Evolutionary conservation across 2,888 invertebrate genomes (phyloP).

Genomic region (Caenorhabditis sulstoni): DNA sequence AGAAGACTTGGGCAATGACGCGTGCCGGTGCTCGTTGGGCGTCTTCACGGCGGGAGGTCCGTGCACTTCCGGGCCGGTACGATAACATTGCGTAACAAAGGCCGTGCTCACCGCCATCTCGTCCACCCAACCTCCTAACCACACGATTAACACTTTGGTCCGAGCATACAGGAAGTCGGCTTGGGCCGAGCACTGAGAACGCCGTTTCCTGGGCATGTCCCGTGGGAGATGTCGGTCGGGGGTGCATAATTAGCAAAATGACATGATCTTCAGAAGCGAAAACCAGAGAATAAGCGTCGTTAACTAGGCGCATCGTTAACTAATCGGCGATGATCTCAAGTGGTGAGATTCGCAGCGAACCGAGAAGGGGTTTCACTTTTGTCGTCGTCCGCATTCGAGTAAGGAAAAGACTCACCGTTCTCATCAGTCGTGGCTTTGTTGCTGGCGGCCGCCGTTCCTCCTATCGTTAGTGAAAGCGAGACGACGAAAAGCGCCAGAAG

Average conservation of each 20-base stretch:
- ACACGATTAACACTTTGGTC: slow-evolving; percentile 51
- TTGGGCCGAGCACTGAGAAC: slow-evolving; percentile 13
- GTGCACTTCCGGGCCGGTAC: slow-evolving; percentile 52
- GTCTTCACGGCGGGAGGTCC: slow-evolving; percentile 34
- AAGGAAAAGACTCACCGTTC: slow-evolving; percentile 48
- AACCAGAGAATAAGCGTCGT: slow-evolving; percentile 57
- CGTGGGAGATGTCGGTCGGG: slow-evolving; percentile 37
- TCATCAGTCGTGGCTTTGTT: slow-evolving; percentile 48
- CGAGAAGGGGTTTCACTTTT: slow-evolving; percentile 13
- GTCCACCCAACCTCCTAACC: not conserved
- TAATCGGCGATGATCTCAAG: slow-evolving; percentile 57
- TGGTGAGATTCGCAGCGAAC: slow-evolving; percentile 24
- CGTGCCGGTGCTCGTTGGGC: slow-evolving; percentile 20
- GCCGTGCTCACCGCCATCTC: slow-evolving; percentile 18
- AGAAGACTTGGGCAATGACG: slow-evolving; percentile 7
- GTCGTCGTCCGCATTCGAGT: too few relatives aligned
- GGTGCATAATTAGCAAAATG: slow-evolving; percentile 55
- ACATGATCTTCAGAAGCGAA: slow-evolving; percentile 50
- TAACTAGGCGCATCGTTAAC: slow-evolving; percentile 56
- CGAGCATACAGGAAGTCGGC: slow-evolving; percentile 49
- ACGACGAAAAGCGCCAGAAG: slow-evolving; percentile 9
- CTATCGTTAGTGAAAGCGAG: slow-evolving; percentile 5
- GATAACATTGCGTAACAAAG: slow-evolving; percentile 56
- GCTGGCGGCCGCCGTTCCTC: slow-evolving; percentile 14
- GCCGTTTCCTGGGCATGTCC: slow-evolving; percentile 29